These are phyloP conservation scores for Leptothorax acervorum DNA, from an alignment of 2,888 invertebrate genomes.

Conservation along the genomic window DNA sequence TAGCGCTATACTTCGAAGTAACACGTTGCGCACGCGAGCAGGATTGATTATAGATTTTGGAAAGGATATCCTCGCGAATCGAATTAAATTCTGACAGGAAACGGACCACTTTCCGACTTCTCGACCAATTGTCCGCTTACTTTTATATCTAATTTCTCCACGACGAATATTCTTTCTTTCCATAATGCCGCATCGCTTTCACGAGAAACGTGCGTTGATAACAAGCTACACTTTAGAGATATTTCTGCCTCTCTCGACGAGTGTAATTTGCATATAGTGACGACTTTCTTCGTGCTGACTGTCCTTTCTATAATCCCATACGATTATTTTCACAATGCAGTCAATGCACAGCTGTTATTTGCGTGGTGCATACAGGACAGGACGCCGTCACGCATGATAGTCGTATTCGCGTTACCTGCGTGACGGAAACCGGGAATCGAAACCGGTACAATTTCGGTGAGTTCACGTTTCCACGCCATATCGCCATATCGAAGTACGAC, in stretches of 20 bases:
- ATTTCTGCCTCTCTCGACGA: background rate
- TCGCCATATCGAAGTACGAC: background rate
- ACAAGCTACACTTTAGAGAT: constrained; percentile 18
- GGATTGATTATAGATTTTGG: background rate
- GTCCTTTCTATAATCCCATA: constrained; percentile 28
- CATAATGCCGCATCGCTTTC: background rate
- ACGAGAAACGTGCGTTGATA: background rate
- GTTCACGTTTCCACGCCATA: constrained; percentile 18
- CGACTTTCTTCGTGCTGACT: constrained; percentile 13
- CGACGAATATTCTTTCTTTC: background rate
- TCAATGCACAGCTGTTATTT: constrained; percentile 22
- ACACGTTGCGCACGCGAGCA: background rate
- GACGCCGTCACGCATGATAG: constrained; percentile 43
- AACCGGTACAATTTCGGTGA: constrained; percentile 45
- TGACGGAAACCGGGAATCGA: constrained; percentile 23
- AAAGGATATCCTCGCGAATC: background rate
- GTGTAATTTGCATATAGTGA: constrained; percentile 30
- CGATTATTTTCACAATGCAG: constrained; percentile 34
- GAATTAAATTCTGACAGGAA: constrained; percentile 5
- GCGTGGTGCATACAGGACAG: constrained; percentile 10
- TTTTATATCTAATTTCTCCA: background rate
- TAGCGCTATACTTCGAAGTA: background rate
- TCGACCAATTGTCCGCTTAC: background rate
- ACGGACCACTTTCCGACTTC: background rate
- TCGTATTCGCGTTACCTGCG: constrained; percentile 37